Conservation (phyloP, 2,888 invertebrate genomes). For the Hybos culiciformis region DNA sequence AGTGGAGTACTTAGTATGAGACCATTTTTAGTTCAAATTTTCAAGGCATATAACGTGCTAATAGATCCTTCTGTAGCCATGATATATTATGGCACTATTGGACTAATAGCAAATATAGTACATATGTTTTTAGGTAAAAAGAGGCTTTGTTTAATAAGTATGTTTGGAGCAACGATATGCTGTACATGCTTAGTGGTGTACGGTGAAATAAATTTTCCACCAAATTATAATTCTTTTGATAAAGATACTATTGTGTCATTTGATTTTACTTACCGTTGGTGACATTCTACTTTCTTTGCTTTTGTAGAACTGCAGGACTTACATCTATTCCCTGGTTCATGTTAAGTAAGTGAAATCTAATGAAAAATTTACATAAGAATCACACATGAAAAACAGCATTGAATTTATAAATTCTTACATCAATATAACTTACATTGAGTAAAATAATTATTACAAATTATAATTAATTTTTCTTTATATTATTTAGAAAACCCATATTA, state of each 20-base stretch:
- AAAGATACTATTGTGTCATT: constrained; percentile 11
- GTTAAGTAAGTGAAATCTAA: too few relatives aligned
- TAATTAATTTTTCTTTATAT: too few relatives aligned
- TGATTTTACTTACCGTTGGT: constrained; percentile 24
- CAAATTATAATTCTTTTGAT: constrained; percentile 37
- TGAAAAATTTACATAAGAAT: too few relatives aligned
- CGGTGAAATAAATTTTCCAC: constrained; percentile 29
- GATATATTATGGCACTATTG: constrained; percentile 39
- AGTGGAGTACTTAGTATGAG: constrained; percentile 38
- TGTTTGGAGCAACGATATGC: constrained; percentile 35
- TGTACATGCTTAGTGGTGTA: constrained; percentile 37
- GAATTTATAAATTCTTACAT: too few relatives aligned
- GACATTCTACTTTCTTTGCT: constrained; percentile 13
- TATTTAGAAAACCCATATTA: too few relatives aligned
- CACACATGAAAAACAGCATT: too few relatives aligned
- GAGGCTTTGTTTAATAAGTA: constrained; percentile 36
- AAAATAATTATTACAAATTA: too few relatives aligned
- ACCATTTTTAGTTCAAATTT: constrained; percentile 44
- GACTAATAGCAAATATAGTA: constrained; percentile 34
- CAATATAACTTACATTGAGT: too few relatives aligned
- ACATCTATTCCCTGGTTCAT: constrained; percentile 42
- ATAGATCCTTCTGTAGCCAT: constrained; percentile 36
- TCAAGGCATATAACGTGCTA: constrained; percentile 30
- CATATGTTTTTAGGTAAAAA: constrained; percentile 39
- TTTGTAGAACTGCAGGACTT: constrained; percentile 20